Percentiles rank a stretch among this genome's conserved stretches.
Conservation (phyloP, 2,797 vertebrate genomes). For the Fringilla coelebs region DNA sequence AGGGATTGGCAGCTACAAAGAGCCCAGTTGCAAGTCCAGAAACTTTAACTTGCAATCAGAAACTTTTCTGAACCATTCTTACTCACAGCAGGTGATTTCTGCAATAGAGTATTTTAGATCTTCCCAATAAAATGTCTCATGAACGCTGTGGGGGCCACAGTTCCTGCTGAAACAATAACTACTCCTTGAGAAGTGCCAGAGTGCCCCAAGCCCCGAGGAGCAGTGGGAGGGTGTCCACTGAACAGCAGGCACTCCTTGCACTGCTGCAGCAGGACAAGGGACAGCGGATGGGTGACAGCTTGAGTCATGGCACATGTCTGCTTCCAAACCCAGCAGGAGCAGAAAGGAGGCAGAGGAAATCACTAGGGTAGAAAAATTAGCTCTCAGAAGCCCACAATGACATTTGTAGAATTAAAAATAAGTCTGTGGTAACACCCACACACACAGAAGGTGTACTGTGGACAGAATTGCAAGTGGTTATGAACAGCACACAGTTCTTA, state of each 20-base stretch:
- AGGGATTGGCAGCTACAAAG: not conserved
- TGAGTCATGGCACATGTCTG: not conserved
- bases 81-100: not conserved
- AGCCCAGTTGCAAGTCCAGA: conserved; percentile 34
- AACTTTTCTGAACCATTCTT: conserved; percentile 1
- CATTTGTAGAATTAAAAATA: not conserved
- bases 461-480: not conserved
- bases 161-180: conserved; percentile 11
- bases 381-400: conserved; percentile 6
- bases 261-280: not conserved
- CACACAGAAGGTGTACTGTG: not conserved
- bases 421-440: not conserved
- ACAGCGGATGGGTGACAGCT: not conserved
- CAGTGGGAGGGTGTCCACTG: not conserved
- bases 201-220: not conserved
- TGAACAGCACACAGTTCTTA: not conserved
- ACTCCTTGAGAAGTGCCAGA: not conserved
- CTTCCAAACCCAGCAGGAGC: not conserved
- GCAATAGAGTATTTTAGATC: conserved; percentile 2
- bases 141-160: not conserved
- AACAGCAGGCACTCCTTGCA: not conserved
- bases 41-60: not conserved
- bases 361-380: not conserved
- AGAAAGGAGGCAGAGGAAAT: not conserved
- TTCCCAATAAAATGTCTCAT: conserved; percentile 28